Conservation (phyloP, 2,797 vertebrate genomes). For the Zalophus californianus region DNA sequence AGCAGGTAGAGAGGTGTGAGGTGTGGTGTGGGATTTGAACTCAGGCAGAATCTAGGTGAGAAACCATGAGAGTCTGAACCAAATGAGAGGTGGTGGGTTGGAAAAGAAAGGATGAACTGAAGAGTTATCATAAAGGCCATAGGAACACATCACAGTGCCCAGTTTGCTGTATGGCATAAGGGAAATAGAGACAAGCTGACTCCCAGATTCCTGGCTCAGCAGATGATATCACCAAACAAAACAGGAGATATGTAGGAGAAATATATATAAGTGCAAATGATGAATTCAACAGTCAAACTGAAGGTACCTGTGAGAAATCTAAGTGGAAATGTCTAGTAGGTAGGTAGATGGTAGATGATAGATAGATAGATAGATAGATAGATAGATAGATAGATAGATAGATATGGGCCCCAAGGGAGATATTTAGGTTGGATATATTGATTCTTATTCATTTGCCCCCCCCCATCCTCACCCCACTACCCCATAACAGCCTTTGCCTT, state of each 20-base stretch:
- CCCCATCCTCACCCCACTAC: rapidly evolving
- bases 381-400: too few relatives aligned
- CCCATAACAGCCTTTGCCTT: neutral
- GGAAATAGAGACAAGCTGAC: neutral
- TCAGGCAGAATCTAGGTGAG: neutral
- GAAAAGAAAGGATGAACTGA: neutral
- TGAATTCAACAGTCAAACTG: neutral
- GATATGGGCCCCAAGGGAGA: neutral
- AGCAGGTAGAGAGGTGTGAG: neutral
- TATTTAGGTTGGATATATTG: neutral
- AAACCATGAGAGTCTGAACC: neutral
- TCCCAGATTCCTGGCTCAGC: neutral
- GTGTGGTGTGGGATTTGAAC: neutral
- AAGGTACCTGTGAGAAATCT: neutral
- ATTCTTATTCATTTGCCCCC: neutral
- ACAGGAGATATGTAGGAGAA: neutral
- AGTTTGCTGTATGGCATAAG: neutral
- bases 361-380: neutral
- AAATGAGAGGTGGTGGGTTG: neutral
- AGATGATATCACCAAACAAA: neutral
- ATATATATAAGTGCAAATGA: neutral
- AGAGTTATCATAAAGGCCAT: neutral
- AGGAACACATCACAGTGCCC: neutral
- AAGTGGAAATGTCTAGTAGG: neutral
- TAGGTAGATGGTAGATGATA: neutral